Percentiles rank a stretch among this genome's conserved stretches.
phyloP scores from a whole-genome alignment of 2,888 invertebrate species.

The Agrypnus murinus region DNA sequence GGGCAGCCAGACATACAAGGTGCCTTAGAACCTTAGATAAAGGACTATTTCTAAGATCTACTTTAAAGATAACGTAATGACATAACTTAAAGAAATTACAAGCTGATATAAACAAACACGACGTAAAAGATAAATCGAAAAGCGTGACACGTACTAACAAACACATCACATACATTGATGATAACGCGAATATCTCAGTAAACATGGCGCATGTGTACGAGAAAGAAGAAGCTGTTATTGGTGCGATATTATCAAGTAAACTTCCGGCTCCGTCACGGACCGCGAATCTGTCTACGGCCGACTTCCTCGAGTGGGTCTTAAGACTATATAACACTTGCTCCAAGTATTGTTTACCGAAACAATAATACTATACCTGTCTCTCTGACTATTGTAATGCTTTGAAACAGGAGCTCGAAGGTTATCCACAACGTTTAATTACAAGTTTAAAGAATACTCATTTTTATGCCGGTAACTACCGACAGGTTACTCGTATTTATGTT shows the following conservation, averaged over 20 bases:
- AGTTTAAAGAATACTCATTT: slow-evolving; percentile 25
- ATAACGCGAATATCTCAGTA: slow-evolving; percentile 28
- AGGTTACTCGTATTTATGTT: too few species aligned
- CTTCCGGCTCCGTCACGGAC: slow-evolving; percentile 57
- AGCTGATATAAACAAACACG: not conserved
- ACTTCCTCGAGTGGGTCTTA: slow-evolving; percentile 56
- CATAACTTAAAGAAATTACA: too few species aligned
- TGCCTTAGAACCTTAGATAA: too few species aligned
- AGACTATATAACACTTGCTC: slow-evolving; percentile 42
- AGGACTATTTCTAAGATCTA: too few species aligned
- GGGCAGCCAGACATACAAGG: too few species aligned
- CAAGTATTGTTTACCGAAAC: slow-evolving; percentile 44
- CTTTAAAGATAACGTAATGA: too few species aligned
- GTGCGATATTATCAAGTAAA: slow-evolving; percentile 57
- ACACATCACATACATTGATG: slow-evolving; percentile 14
- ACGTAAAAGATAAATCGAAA: slow-evolving; percentile 9
- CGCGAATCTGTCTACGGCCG: slow-evolving; percentile 56
- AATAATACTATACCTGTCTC: slow-evolving; percentile 42
- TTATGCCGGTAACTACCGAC: slow-evolving; percentile 11
- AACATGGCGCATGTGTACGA: slow-evolving; percentile 48
- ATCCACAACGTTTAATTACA: slow-evolving; percentile 35
- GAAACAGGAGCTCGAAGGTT: slow-evolving; percentile 37
- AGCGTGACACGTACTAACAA: slow-evolving; percentile 18
- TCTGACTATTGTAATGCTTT: slow-evolving; percentile 31
- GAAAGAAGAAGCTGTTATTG: slow-evolving; percentile 48